Evolutionary conservation across 2,888 invertebrate genomes (phyloP), one percentile per base, ranked within the genome.

Genomic region (Ceriagrion tenellum): DNA sequence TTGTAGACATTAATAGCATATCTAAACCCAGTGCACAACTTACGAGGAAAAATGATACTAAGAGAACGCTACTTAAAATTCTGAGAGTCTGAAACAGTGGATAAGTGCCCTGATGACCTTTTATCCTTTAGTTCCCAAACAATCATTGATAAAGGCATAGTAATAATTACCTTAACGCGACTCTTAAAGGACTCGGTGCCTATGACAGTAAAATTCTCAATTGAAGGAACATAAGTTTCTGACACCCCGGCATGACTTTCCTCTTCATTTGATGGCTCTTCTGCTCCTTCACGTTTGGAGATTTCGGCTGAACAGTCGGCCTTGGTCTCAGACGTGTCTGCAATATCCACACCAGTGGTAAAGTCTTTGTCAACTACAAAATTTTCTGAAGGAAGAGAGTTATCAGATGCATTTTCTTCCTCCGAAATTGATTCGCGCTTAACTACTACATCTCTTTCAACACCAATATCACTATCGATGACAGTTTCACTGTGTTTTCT

Each of bases 321-420:
- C 30, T 35, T 12, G 8, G 81, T 8, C 12, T 81, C 81, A 81
- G 35, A 81, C 35, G 35, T 35, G 35, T 35, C 35, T 16, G n/a
- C 16, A 16, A 35, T 18, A 3, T 35, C 12, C 13, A 26, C 0
- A 13, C 16, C 81, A 35, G 97, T 26, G 98, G 96, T 96, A 97
- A 97, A 96, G 97, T 97, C 56, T 98, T 97, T 96, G 98, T 97
- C 96, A 97, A 97, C 88, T 97, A 97, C 97, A 98, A 98, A 89
- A 30, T 88, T 30, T 56, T 23, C 55, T 55, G 26, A 20, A 26
- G 35, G 55, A 16, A 3, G 35, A 12, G 35, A 35, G 35, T 35
- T 0, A 90, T 55, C n/a, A 26, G 47, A 18, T 90, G 8, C 59
- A 74, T 63, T 30, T 3, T 95, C 88, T 90, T 90, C 40, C 35